These are phyloP conservation scores for Philopotamus ludificatus DNA, from an alignment of 1,140 invertebrate genomes.

Conservation along the genomic window DNA sequence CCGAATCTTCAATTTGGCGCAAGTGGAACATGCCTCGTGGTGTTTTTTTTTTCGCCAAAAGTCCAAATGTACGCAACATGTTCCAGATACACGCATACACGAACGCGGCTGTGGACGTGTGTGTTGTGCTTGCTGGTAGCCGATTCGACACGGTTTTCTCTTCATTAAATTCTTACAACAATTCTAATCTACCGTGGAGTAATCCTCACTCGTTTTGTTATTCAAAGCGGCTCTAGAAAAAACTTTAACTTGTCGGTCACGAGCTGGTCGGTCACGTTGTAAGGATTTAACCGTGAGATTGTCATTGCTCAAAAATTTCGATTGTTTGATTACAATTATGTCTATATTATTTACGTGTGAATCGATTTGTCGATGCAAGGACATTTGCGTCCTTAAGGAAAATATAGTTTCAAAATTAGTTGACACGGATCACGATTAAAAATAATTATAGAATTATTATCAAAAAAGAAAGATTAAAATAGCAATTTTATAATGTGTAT, in stretches of 20 bases:
- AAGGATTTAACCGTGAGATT: neutral
- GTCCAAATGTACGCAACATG: neutral
- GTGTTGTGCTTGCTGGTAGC: too few species aligned
- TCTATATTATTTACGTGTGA: too few species aligned
- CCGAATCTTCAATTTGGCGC: neutral
- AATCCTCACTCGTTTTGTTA: constrained; percentile 14
- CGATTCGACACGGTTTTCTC: constrained; percentile 13
- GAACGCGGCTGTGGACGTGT: neutral
- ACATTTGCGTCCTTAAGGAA: too few species aligned
- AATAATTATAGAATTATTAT: too few species aligned
- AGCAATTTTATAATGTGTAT: too few species aligned
- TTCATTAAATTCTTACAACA: constrained; percentile 4
- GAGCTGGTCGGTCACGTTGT: constrained; percentile 8
- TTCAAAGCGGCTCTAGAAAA: constrained; percentile 5
- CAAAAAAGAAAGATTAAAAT: too few species aligned
- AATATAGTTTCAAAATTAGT: too few species aligned
- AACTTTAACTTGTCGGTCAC: constrained; percentile 13
- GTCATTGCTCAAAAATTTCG: too few species aligned
- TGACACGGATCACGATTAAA: too few species aligned
- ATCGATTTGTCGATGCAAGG: too few species aligned
- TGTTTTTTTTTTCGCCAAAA: neutral
- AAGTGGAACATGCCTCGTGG: neutral
- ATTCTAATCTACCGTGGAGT: constrained; percentile 5
- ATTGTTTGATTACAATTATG: too few species aligned
- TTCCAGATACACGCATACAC: neutral